Evolutionary conservation across 2,113 vertebrate species (phyloP).

Genomic region (Paralichthys olivaceus): DNA sequence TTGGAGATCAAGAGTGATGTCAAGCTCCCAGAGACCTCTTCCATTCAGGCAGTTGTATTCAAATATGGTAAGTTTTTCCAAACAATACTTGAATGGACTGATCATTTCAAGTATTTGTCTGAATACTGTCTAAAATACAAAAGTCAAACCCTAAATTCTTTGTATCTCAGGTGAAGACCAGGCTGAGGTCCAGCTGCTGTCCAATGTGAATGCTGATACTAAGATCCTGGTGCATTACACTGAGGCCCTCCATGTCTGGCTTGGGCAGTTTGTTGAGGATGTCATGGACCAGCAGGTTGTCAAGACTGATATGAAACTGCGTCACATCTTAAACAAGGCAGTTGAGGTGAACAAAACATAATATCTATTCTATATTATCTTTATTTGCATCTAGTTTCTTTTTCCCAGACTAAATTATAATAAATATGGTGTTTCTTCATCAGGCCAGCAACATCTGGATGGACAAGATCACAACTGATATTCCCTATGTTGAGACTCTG

Average conservation of each 20-base stretch:
- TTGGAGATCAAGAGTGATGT: conserved; percentile 86
- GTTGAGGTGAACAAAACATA: conserved; percentile 80
- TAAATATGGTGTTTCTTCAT: conserved; percentile 10
- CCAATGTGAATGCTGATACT: conserved; percentile 83
- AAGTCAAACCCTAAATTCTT: conserved; percentile 23
- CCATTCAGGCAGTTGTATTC: conserved; percentile 83
- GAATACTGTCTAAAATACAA: background rate
- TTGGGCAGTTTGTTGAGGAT: conserved; percentile 66
- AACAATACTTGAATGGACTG: background rate
- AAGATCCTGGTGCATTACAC: conserved; percentile 74
- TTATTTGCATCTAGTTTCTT: background rate
- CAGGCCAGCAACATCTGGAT: conserved; percentile 89
- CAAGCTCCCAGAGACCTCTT: conserved; percentile 78
- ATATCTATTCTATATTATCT: background rate
- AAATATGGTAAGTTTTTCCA: conserved; percentile 82
- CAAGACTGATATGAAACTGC: conserved; percentile 89
- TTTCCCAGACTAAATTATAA: background rate
- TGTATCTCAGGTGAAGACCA: conserved; percentile 84
- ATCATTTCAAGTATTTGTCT: background rate
- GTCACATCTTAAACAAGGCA: conserved; percentile 87
- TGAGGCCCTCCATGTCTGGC: conserved; percentile 66
- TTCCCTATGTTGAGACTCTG: conserved; percentile 82
- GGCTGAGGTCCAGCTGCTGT: conserved; percentile 85
- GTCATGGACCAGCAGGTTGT: conserved; percentile 87
- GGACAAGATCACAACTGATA: conserved; percentile 77